Evolutionary conservation across 2,888 invertebrate species (phyloP).

Genomic region (Orthosia gracilis): DNA sequence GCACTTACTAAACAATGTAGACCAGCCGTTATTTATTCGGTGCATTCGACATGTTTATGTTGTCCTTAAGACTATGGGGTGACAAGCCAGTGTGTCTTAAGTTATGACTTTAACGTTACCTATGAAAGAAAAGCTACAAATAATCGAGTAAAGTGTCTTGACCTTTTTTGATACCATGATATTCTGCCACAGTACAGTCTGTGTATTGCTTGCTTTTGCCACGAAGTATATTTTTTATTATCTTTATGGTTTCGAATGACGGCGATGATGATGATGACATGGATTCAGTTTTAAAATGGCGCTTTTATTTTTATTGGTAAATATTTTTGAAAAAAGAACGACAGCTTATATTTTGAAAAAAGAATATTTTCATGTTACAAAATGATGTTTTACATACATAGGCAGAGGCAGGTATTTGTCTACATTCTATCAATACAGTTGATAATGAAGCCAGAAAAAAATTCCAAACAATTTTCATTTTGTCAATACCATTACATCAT

Average conservation of each 20-base stretch:
- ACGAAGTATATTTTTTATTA: too few species aligned
- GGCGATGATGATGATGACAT: too few species aligned
- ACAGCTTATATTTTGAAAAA: too few species aligned
- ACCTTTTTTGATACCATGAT: neutral
- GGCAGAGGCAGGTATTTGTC: neutral
- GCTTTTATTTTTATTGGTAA: too few species aligned
- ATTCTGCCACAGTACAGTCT: neutral
- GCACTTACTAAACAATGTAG: constrained; percentile 78
- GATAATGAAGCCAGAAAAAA: neutral
- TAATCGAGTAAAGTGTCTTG: neutral
- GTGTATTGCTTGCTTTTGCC: too few species aligned
- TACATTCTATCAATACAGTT: neutral
- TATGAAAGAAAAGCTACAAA: neutral
- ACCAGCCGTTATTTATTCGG: constrained; percentile 60
- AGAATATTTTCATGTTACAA: too few species aligned
- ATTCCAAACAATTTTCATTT: neutral
- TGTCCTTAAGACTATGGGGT: constrained; percentile 17
- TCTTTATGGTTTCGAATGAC: too few species aligned
- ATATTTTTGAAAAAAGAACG: too few species aligned
- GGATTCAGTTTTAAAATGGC: too few species aligned
- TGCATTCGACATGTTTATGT: constrained; percentile 58
- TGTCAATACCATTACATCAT: neutral
- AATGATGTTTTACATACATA: too few species aligned
- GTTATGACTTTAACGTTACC: neutral
- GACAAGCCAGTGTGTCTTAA: constrained; percentile 1